Evolutionary conservation across 1,140 invertebrate genomes (phyloP).

Genomic region (Tetranychus cinnabarinus): DNA sequence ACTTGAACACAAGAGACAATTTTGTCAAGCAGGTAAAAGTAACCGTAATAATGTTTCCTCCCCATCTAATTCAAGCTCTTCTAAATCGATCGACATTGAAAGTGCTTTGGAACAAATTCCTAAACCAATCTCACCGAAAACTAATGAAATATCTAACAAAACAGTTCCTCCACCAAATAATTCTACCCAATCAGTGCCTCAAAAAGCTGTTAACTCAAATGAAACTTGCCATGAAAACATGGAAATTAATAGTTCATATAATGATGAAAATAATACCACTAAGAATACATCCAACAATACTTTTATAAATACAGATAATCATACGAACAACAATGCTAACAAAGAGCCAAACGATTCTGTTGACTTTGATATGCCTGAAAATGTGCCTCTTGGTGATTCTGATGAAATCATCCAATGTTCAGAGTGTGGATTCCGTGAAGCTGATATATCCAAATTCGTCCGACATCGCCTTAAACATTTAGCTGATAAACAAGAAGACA

Average conservation of each 20-base stretch:
- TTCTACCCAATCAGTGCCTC: too few relatives aligned
- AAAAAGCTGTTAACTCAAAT: not conserved
- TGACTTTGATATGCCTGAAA: not conserved
- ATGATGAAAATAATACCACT: too few relatives aligned
- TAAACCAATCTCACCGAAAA: too few relatives aligned
- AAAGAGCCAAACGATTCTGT: not conserved
- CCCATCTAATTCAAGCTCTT: too few relatives aligned
- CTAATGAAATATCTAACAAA: too few relatives aligned
- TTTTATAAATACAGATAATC: too few relatives aligned
- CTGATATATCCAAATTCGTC: not conserved
- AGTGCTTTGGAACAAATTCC: too few relatives aligned
- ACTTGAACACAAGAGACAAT: constrained; percentile 2
- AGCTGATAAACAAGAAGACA: not conserved
- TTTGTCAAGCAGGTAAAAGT: not conserved
- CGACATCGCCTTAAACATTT: constrained; percentile 2
- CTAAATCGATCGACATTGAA: too few relatives aligned
- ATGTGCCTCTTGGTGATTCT: not conserved
- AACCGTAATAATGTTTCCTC: not conserved
- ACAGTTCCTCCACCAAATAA: too few relatives aligned
- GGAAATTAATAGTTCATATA: too few relatives aligned
- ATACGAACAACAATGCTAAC: not conserved
- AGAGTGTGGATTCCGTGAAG: not conserved
- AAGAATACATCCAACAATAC: too few relatives aligned
- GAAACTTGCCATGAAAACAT: not conserved
- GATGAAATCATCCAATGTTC: not conserved